Conservation (phyloP, 2,888 invertebrate genomes). For the Agrochola circellaris region DNA sequence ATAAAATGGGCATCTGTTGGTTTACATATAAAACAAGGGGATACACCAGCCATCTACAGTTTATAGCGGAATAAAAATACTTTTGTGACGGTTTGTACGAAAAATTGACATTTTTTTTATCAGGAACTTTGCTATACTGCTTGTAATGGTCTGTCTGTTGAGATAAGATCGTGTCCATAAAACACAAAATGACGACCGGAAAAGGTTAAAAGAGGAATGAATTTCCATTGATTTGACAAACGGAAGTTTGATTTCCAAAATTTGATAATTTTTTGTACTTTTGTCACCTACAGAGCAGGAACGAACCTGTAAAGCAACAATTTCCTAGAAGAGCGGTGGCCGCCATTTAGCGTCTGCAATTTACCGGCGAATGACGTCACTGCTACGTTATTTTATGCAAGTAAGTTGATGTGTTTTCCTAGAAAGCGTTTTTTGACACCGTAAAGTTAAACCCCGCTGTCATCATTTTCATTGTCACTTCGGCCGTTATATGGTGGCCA, state of each 20-base stretch:
- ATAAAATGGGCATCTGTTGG: slow-evolving; percentile 63
- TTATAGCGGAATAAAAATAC: slow-evolving; percentile 63
- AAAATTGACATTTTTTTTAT: slow-evolving; percentile 45
- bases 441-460: too few relatives aligned
- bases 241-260: too few relatives aligned
- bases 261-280: background rate
- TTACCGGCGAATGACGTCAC: background rate
- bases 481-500: too few relatives aligned
- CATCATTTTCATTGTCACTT: too few relatives aligned
- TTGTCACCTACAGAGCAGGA: background rate
- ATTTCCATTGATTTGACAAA: background rate
- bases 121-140: slow-evolving; percentile 34
- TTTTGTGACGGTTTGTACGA: slow-evolving; percentile 36
- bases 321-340: too few relatives aligned
- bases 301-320: background rate
- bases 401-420: background rate
- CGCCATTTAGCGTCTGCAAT: background rate
- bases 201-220: background rate
- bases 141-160: slow-evolving; percentile 12
- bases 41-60: slow-evolving; percentile 51
- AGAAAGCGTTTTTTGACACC: too few relatives aligned
- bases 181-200: slow-evolving; percentile 3
- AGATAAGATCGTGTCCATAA: slow-evolving; percentile 11
- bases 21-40: slow-evolving; percentile 60
- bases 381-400: background rate